phyloP scores from a whole-genome alignment of 35 echinoderm and acorn worm species.

The Lytechinus pictus region DNA sequence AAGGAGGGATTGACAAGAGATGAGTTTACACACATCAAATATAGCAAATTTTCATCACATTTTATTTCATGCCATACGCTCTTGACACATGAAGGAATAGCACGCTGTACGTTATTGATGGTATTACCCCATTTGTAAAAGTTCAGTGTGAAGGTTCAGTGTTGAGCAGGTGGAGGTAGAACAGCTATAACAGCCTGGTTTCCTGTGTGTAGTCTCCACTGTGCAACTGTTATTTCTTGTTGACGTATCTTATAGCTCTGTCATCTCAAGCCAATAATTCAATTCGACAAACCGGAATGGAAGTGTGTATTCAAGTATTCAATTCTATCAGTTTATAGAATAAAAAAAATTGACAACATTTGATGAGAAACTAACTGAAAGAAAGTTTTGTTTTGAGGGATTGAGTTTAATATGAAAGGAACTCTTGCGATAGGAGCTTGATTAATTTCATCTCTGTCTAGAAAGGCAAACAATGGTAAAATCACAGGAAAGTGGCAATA shows the following conservation, averaged over 20 bases:
- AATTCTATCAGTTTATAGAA: no score
- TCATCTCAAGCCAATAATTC: neutral
- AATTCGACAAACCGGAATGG: no score
- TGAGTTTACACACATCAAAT: neutral
- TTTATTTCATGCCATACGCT: neutral
- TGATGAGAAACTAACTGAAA: no score
- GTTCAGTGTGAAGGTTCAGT: conserved; percentile 9
- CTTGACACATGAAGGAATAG: neutral
- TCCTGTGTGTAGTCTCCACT: neutral
- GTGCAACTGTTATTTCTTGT: neutral
- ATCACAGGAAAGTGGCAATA: neutral
- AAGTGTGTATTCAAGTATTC: no score
- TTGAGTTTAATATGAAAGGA: no score
- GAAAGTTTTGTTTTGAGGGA: no score
- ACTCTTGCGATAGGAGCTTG: no score
- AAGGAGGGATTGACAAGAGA: neutral
- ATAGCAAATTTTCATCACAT: neutral
- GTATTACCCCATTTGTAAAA: neutral
- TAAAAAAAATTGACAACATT: no score
- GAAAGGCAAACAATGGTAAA: neutral
- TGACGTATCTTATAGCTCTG: neutral
- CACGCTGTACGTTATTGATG: neutral
- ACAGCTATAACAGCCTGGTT: neutral
- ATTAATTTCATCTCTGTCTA: no score
- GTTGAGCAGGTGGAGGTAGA: neutral